Base-by-base conservation (phyloP, 2,888 invertebrate genomes). In the Lasiommata megera region DNA sequence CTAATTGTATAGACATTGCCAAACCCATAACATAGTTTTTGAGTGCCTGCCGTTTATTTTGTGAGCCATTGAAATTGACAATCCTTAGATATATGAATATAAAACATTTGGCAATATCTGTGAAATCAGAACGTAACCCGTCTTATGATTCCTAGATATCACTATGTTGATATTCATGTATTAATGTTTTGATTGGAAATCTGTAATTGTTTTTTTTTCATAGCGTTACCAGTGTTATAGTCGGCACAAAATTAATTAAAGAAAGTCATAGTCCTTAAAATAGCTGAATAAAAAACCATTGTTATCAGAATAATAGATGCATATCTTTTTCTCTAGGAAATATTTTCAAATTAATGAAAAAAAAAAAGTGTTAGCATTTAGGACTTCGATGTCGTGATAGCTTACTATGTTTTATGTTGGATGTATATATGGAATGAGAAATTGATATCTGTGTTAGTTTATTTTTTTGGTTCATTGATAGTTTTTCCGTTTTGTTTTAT, bases 281-380 rank as follows among this genome's bases (percentile, higher is more conserved):
- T 85, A 86, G 83, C 80, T 79, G 77, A 80, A 67, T 71, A 69
- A 76, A 72, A 76, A 72, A 68, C 76, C 71, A 82, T 80, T 84
- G 81, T 87, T 86, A 86, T 84, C 87, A 84, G 77, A 74, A 84
- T 81, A 80, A 86, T 89, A 89, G 89, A 88, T 84, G 89, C 89
- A 90, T 90, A 90, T 90, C 89, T 80, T 88, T 88, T 86, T 85
- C 84, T 86, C 82, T 90, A 90, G 88, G 86, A 79, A 76, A 80
- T 88, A 87, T 87, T 89, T 88, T 88, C 61, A 58, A 61, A 54
- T 82, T 71, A 85, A 16, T 46, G 82, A 79, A 78, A 71, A 80
- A 84, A 77, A 70, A 79, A 83, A 82, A 80, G 87, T 87, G 80
- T 79, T 86, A 85, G 85, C 67, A 17, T 62, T 76, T 89, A 88